Percentiles rank a stretch among this genome's conserved stretches.
These are phyloP conservation scores for Athalia cordata DNA, from an alignment of 2,888 invertebrate genomes.

Conservation along the genomic window DNA sequence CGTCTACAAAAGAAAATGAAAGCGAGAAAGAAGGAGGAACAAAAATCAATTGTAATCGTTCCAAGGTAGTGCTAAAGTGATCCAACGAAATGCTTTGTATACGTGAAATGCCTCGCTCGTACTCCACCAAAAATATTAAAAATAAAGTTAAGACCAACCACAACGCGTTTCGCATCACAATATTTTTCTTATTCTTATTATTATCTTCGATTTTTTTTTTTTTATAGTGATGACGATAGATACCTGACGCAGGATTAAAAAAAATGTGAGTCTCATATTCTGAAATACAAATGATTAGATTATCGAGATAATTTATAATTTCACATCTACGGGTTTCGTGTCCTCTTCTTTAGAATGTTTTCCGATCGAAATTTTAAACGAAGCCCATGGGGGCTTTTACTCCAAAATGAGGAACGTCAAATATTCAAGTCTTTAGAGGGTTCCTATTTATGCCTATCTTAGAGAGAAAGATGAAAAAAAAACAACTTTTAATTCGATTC, in stretches of 20 bases:
- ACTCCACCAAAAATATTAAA: not conserved
- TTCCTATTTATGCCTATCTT: not conserved
- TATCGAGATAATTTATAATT: too few species aligned
- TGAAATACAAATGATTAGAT: too few species aligned
- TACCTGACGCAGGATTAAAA: too few species aligned
- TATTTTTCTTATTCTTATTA: too few species aligned
- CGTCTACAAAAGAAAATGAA: not conserved
- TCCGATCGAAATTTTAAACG: not conserved
- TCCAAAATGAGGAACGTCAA: not conserved
- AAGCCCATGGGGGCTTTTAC: not conserved
- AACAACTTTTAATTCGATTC: not conserved
- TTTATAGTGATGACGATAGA: too few species aligned
- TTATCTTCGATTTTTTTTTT: too few species aligned
- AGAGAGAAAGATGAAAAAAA: too few species aligned
- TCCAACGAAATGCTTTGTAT: constrained; percentile 10
- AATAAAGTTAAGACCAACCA: not conserved
- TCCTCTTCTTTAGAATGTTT: too few species aligned
- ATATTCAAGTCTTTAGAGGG: not conserved
- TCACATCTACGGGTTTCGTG: too few species aligned
- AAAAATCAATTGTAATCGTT: constrained; percentile 31
- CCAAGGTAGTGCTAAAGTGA: constrained; percentile 1
- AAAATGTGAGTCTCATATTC: too few species aligned
- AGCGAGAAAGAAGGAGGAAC: not conserved
- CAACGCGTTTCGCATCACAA: too few species aligned
- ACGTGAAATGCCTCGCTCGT: not conserved